These are phyloP conservation scores for Oopsacas minuta DNA, from an alignment of 37 sponge, comb jelly and placozoan genomes.

Conservation along the genomic window DNA sequence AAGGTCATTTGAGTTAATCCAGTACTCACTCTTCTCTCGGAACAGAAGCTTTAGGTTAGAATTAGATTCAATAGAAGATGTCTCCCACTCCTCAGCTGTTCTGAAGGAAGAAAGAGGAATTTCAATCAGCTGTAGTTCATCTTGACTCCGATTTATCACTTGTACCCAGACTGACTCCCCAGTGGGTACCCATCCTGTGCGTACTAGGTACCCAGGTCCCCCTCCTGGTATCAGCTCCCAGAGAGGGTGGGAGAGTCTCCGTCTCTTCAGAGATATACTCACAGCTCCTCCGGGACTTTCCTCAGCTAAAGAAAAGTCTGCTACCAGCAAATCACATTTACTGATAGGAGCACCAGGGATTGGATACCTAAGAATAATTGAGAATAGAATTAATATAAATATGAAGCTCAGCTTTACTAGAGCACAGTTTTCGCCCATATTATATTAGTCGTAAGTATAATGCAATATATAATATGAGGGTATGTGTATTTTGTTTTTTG, in stretches of 20 bases:
- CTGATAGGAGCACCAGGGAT: not conserved
- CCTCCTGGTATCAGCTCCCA: not conserved
- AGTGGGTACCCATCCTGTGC: constrained; percentile 44
- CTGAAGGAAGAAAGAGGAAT: constrained; percentile 25
- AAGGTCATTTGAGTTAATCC: constrained; percentile 28
- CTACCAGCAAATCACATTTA: not conserved
- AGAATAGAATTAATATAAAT: not conserved
- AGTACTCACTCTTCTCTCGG: constrained; percentile 28
- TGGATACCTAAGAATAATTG: not conserved
- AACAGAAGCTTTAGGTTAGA: constrained; percentile 27
- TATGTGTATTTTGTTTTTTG: too few relatives aligned
- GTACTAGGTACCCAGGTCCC: constrained; percentile 34
- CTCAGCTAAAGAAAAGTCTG: not conserved
- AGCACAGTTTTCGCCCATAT: too few relatives aligned
- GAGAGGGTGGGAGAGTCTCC: not conserved
- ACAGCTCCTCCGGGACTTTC: not conserved
- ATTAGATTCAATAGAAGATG: not conserved
- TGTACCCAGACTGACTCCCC: constrained; percentile 50
- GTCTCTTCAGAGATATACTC: not conserved
- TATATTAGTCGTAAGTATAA: too few relatives aligned
- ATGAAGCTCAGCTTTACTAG: not conserved
- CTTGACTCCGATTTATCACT: constrained; percentile 39
- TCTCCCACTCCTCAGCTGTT: constrained; percentile 15
- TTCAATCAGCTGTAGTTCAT: constrained; percentile 26
- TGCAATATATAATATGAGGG: too few relatives aligned